A percentile compares a stretch with the other conserved stretches of the same genome.
Conservation (phyloP, 2,113 vertebrate species). For the cat (Felis catus) region DNA sequence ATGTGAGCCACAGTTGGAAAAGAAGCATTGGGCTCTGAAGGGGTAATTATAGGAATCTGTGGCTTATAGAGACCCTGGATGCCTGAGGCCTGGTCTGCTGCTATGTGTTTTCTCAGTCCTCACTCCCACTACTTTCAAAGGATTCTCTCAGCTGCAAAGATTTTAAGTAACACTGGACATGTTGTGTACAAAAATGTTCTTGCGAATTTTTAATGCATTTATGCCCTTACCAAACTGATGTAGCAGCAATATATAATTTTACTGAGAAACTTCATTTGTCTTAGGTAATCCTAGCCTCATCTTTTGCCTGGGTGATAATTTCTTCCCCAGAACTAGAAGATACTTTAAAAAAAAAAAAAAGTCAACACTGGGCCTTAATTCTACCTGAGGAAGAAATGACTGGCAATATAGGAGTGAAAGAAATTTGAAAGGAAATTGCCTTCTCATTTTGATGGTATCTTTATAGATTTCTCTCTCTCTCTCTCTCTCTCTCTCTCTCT, state of each 20-base stretch:
- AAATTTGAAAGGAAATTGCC: not conserved
- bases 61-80: not conserved
- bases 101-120: not conserved
- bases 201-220: slow-evolving; percentile 20
- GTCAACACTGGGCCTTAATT: not conserved
- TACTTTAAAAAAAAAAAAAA: not conserved
- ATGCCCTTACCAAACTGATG: not conserved
- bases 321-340: not conserved
- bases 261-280: not conserved
- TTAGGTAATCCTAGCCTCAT: not conserved
- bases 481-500: no score
- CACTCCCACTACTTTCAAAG: not conserved
- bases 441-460: not conserved
- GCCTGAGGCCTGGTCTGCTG: not conserved
- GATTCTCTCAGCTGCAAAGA: not conserved
- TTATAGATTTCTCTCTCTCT: not conserved
- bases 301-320: slow-evolving; percentile 3
- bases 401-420: not conserved
- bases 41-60: not conserved
- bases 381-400: not conserved
- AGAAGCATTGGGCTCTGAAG: not conserved
- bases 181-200: not conserved
- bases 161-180: not conserved
- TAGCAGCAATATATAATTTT: not conserved
- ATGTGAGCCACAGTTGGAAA: not conserved